phyloP scores from a whole-genome alignment of 2,888 invertebrate genomes.

The Acleris literana region DNA sequence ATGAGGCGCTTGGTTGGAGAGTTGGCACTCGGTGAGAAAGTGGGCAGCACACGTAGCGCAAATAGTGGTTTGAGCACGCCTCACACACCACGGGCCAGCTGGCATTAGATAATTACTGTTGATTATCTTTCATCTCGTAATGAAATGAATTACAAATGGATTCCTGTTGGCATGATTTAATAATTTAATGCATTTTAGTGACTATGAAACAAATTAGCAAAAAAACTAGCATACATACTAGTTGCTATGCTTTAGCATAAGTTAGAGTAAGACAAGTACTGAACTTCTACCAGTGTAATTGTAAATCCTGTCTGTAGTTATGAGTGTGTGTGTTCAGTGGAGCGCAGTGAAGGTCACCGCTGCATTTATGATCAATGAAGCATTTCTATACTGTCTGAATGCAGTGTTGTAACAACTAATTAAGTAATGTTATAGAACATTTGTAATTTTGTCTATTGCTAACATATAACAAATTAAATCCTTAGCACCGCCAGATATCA shows the following conservation, averaged over 20 bases:
- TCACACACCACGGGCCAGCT: not conserved
- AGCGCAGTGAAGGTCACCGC: constrained; percentile 22
- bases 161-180: too few relatives aligned
- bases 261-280: too few relatives aligned
- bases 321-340: constrained; percentile 7
- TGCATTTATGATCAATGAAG: constrained; percentile 18
- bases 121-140: not conserved
- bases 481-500: too few relatives aligned
- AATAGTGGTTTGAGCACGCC: constrained; percentile 34
- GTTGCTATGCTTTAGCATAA: too few relatives aligned
- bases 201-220: too few relatives aligned
- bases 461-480: too few relatives aligned
- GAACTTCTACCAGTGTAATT: too few relatives aligned
- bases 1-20: not conserved
- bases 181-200: too few relatives aligned
- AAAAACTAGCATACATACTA: too few relatives aligned
- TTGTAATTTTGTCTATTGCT: too few relatives aligned
- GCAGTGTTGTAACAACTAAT: not conserved
- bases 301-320: not conserved
- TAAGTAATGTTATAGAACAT: too few relatives aligned
- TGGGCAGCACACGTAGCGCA: constrained; percentile 48
- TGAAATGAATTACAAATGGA: not conserved
- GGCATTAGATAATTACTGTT: not conserved
- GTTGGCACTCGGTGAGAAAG: constrained; percentile 47
- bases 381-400: constrained; percentile 6